phyloP scores from a whole-genome alignment of 2,797 vertebrate species.

The Amblyopsis hoosieri region DNA sequence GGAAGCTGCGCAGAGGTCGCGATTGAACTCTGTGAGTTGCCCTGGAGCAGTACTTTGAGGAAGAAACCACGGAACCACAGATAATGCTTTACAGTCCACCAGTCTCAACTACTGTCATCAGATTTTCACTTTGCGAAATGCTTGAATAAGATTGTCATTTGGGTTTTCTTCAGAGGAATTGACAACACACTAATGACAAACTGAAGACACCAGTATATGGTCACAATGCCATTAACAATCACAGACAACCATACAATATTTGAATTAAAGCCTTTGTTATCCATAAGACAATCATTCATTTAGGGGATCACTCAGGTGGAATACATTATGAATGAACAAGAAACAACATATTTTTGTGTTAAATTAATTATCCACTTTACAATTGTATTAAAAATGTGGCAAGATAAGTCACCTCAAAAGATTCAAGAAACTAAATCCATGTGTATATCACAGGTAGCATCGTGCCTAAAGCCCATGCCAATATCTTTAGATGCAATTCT shows the following conservation, averaged over 20 bases:
- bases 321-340: not conserved
- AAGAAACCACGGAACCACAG: constrained; percentile 76
- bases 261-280: not conserved
- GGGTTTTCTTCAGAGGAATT: constrained; percentile 50
- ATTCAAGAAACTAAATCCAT: not conserved
- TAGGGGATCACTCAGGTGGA: constrained; percentile 2
- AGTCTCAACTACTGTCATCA: constrained; percentile 74
- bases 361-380: not conserved
- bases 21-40: constrained; percentile 74
- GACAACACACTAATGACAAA: constrained; percentile 39
- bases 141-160: constrained; percentile 61
- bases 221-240: constrained; percentile 21
- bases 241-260: constrained; percentile 14
- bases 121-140: constrained; percentile 72
- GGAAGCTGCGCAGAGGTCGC: constrained; percentile 61
- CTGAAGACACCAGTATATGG: constrained; percentile 24
- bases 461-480: too few species aligned
- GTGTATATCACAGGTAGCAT: not conserved
- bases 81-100: constrained; percentile 81
- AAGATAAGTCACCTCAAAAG: constrained; percentile 10
- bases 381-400: not conserved
- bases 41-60: constrained; percentile 76
- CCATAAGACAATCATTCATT: not conserved
- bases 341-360: not conserved
- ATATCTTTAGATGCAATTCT: too few species aligned